Evolutionary conservation across 2,113 vertebrate genomes (phyloP), one percentile per base, ranked within the genome.

Genomic region (Gallinago paraguaiae): DNA sequence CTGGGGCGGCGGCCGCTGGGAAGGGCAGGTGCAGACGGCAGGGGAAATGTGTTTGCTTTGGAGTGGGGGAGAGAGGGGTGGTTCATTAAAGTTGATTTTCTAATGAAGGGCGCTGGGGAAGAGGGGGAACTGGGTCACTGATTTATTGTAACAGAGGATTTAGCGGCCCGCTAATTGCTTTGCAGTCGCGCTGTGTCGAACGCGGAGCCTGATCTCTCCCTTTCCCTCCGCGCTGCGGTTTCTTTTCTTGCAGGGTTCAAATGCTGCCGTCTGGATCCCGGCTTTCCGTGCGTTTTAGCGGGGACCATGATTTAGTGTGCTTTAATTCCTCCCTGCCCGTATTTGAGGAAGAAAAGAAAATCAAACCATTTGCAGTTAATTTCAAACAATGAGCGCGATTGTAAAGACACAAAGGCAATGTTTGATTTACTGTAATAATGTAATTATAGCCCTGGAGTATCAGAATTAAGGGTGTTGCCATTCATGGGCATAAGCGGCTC

Each of bases 81-180:
- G 92, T 96, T 97, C 96, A 95, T 97, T 97, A 92, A 96, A 90
- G 92, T 16, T 82, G 94, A 86, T 97, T 97, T 93, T 91, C 50
- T 97, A 97, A 97, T 88, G 94, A 97, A 87, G 84, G 86, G 80
- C 92, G 33, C 60, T 37, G 84, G 92, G 86, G 43, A 94, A 93
- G 83, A 92, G 91, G 79, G 92, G 95, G 81, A 97, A 92, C 69
- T 79, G 92, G 96, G 95, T 97, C 96, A 95, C 84, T 95, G 97
- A 88, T 95, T 96, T 95, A 85, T 95, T 95, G 91, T 81, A 71
- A 25, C 54, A 65, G 61, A 67, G 93, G 94, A 84, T 96, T 96
- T 95, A 83, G 96, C 51, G 9, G 84, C 69, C 67, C 51, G n/a
- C 95, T 97, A 97, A 97, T 97, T 97, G 97, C 95, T 97, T 35